Conservation (phyloP, 1,140 invertebrate species). For the Aphaenogaster ashmeadi region DNA sequence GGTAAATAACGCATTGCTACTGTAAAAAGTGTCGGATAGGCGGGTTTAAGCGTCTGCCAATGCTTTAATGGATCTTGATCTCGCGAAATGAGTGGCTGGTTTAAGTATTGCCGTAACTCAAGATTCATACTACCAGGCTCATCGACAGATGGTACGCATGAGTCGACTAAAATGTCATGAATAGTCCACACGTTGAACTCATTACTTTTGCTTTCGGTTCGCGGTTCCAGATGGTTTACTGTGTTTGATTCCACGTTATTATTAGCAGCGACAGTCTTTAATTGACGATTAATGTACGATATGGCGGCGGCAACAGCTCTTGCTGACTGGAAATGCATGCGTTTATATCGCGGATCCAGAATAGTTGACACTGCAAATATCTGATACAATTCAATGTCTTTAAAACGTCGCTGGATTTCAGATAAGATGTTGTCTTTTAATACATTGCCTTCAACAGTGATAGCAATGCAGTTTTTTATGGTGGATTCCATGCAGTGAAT, state of each 20-base stretch:
- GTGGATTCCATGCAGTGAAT: slow-evolving; percentile 1
- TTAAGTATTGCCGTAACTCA: slow-evolving; percentile 30
- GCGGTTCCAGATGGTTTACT: not conserved
- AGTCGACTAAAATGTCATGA: slow-evolving; percentile 1
- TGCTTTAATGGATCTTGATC: slow-evolving; percentile 8
- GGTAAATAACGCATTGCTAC: slow-evolving; percentile 25
- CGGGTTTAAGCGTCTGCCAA: slow-evolving; percentile 20
- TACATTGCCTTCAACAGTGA: not conserved
- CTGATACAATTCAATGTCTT: not conserved
- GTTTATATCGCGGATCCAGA: slow-evolving; percentile 11
- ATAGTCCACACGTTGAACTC: not conserved
- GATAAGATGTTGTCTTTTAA: not conserved
- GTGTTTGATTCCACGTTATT: not conserved
- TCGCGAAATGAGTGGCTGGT: not conserved
- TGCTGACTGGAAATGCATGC: slow-evolving; percentile 15
- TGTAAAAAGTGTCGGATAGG: slow-evolving; percentile 15
- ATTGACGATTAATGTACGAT: not conserved
- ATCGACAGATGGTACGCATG: not conserved
- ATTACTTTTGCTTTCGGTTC: not conserved
- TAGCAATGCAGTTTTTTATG: slow-evolving; percentile 4
- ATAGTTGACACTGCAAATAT: too few species aligned
- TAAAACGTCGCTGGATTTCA: slow-evolving; percentile 9
- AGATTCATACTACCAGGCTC: not conserved
- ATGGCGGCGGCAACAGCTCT: not conserved
- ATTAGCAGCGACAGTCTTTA: not conserved